Conservation (phyloP, 2,797 vertebrate species). For the Buphagus erythrorhynchus region DNA sequence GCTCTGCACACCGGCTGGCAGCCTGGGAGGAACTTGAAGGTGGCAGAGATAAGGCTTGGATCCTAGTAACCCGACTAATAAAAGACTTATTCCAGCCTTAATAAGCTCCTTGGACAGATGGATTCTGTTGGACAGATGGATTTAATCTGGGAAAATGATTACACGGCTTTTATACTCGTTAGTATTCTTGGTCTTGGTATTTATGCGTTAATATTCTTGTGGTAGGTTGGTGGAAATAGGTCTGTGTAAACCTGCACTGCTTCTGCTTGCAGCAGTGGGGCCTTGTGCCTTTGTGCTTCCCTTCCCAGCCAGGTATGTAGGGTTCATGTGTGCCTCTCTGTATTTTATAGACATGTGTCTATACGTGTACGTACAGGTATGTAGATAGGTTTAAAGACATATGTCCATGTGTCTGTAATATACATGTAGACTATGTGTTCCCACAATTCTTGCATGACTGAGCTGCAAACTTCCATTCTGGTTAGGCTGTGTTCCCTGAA, state of each 20-base stretch:
- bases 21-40: background rate
- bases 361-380: accelerated
- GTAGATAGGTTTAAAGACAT: background rate
- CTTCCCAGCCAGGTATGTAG: background rate
- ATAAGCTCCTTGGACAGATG: slow-evolving; percentile 71
- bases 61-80: slow-evolving; percentile 54
- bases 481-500: background rate
- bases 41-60: slow-evolving; percentile 36
- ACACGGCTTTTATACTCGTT: slow-evolving; percentile 32
- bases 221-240: background rate
- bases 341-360: accelerated
- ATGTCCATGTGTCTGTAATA: background rate
- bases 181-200: slow-evolving; percentile 24
- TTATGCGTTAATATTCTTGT: slow-evolving; percentile 13
- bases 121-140: slow-evolving; percentile 65
- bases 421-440: background rate
- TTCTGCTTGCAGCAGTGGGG: background rate
- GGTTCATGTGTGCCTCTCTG: accelerated
- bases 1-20: background rate
- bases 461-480: background rate
- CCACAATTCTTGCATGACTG: background rate
- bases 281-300: background rate
- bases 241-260: background rate
- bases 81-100: slow-evolving; percentile 61
- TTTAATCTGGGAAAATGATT: slow-evolving; percentile 66